Evolutionary conservation across 2,113 vertebrate species (phyloP).

Genomic region (Emydura subglobosa): DNA sequence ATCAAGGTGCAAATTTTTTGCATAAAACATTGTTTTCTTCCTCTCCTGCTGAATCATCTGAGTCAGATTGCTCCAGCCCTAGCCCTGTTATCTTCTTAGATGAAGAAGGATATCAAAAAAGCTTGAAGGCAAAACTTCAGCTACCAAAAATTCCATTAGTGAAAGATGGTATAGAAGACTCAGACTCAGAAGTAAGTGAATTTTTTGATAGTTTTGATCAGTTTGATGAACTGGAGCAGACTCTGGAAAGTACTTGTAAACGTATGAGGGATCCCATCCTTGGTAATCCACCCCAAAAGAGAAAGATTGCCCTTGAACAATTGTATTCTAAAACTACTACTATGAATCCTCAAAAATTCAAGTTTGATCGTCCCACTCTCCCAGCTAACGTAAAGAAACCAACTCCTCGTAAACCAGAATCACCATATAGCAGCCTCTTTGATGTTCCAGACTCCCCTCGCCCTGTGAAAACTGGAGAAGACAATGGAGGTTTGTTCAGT

Average conservation of each 20-base stretch:
- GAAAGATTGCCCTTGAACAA: constrained; percentile 74
- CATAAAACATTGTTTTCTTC: constrained; percentile 77
- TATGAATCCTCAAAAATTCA: constrained; percentile 97
- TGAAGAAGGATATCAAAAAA: constrained; percentile 98
- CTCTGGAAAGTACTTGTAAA: constrained; percentile 77
- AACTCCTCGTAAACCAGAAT: constrained; percentile 93
- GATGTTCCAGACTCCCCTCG: constrained; percentile 90
- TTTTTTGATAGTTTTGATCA: constrained; percentile 99
- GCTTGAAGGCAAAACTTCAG: constrained; percentile 93
- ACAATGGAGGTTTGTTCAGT: constrained; percentile 90
- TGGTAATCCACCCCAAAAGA: constrained; percentile 77
- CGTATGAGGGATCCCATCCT: constrained; percentile 67
- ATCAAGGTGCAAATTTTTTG: constrained; percentile 62
- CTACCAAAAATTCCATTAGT: constrained; percentile 94
- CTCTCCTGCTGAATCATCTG: constrained; percentile 91
- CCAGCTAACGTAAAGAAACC: constrained; percentile 95
- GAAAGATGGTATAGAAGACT: constrained; percentile 94
- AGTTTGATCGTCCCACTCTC: constrained; percentile 90
- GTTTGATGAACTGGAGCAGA: constrained; percentile 93
- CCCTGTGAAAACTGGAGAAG: constrained; percentile 86
- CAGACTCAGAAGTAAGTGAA: constrained; percentile 98
- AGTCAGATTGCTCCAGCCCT: constrained; percentile 96
- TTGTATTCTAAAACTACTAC: constrained; percentile 75
- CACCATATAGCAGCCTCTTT: constrained; percentile 82
- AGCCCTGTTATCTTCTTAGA: constrained; percentile 98